Conservation (phyloP, 2,797 vertebrate species). For the Muscicapa striata region DNA sequence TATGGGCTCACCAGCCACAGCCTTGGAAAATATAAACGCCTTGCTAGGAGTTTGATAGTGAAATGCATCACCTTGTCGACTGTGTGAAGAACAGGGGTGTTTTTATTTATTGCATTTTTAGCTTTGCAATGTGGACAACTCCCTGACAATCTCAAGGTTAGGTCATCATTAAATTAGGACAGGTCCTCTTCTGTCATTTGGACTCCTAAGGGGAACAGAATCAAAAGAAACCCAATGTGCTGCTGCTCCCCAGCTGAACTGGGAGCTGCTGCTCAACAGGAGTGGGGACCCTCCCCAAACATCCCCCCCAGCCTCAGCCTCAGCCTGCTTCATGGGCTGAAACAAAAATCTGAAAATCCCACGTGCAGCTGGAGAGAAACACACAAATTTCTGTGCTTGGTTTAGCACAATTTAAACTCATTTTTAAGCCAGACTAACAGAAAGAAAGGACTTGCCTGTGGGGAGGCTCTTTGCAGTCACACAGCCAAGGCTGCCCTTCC, state of each 20-base stretch:
- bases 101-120: neutral
- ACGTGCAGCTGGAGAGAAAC: rapidly evolving
- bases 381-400: rapidly evolving
- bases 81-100: neutral
- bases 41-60: neutral
- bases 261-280: neutral
- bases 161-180: neutral
- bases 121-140: neutral
- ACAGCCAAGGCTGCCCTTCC: neutral
- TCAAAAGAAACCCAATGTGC: neutral
- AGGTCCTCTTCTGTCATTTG: neutral
- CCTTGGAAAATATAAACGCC: neutral
- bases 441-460: neutral
- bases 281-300: neutral
- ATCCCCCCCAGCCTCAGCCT: neutral
- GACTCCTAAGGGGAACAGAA: neutral
- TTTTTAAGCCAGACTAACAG: neutral
- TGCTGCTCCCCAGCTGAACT: neutral
- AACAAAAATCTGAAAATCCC: neutral
- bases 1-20: neutral
- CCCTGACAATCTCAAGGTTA: neutral
- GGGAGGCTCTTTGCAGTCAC: neutral
- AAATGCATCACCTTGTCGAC: neutral
- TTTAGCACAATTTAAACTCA: neutral
- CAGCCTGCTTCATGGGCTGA: neutral